Percentiles rank a stretch among this genome's conserved stretches.
Evolutionary conservation across 2,888 invertebrate species (phyloP).

Genomic region (Craniophora ligustri): DNA sequence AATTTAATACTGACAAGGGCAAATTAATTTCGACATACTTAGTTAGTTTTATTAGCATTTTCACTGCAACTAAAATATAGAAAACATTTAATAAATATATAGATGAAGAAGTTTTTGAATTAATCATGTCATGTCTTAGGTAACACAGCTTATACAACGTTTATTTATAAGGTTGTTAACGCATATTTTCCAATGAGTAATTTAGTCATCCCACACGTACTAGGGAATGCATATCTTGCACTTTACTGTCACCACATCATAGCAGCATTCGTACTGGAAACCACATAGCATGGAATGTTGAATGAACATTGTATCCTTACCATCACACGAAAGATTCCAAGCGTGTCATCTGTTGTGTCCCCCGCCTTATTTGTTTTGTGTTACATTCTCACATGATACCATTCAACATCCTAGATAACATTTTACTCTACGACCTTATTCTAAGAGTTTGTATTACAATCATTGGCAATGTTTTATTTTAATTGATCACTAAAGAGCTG

Average conservation of each 20-base stretch:
- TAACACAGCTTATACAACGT: background rate
- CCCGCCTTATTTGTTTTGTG: slow-evolving; percentile 26
- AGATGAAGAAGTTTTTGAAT: too few relatives aligned
- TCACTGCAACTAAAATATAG: too few relatives aligned
- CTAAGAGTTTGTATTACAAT: background rate
- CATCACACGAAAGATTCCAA: slow-evolving; percentile 31
- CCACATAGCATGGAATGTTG: slow-evolving; percentile 82
- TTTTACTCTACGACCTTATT: slow-evolving; percentile 1
- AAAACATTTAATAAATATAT: too few relatives aligned
- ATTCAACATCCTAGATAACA: slow-evolving; percentile 24
- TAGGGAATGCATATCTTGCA: slow-evolving; percentile 74
- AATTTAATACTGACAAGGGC: too few relatives aligned
- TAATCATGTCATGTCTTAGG: too few relatives aligned
- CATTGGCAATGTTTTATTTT: too few relatives aligned
- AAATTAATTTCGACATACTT: too few relatives aligned
- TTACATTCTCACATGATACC: slow-evolving; percentile 27
- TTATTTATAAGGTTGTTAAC: too few relatives aligned
- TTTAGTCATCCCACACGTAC: slow-evolving; percentile 62
- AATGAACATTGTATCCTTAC: slow-evolving; percentile 63
- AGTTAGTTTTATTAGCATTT: too few relatives aligned
- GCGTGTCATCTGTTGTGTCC: slow-evolving; percentile 17
- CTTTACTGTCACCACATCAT: slow-evolving; percentile 72
- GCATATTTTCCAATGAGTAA: slow-evolving; percentile 63
- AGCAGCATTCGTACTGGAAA: slow-evolving; percentile 69
- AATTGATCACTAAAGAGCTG: too few relatives aligned